Percentiles rank a stretch among this genome's conserved stretches.
Evolutionary conservation across 2,797 vertebrate species (phyloP).

Genomic region (Aythya fuligula): DNA sequence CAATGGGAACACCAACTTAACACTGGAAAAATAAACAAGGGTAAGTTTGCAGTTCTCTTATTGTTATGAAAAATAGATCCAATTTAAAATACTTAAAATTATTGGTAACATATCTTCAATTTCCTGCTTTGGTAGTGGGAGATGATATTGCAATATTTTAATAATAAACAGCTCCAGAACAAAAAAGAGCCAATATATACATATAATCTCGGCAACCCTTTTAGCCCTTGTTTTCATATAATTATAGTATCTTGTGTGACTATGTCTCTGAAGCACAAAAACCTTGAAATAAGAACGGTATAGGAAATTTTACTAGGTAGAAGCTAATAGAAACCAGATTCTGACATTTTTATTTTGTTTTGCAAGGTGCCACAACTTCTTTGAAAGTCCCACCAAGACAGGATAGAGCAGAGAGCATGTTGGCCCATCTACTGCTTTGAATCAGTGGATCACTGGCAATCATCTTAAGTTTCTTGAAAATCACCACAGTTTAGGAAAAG

Average conservation of each 20-base stretch:
- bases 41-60: not conserved
- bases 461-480: not conserved
- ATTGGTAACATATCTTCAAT: not conserved
- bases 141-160: not conserved
- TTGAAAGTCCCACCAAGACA: not conserved
- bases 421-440: not conserved
- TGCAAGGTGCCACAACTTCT: not conserved
- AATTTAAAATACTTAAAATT: not conserved
- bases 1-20: constrained; percentile 18
- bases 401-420: not conserved
- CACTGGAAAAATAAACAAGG: too few relatives aligned
- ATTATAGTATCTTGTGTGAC: not conserved
- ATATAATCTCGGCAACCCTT: not conserved
- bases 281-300: not conserved
- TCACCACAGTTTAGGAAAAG: not conserved
- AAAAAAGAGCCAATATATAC: not conserved
- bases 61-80: not conserved
- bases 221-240: not conserved
- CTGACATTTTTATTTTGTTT: not conserved
- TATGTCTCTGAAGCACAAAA: not conserved
- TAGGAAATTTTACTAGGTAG: not conserved
- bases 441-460: not conserved
- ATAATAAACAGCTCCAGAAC: not conserved
- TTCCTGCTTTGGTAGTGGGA: not conserved
- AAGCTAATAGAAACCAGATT: not conserved